Evolutionary conservation across 2,888 invertebrate genomes (phyloP), one percentile per base, ranked within the genome.

Genomic region (Tachystola acroxantha): DNA sequence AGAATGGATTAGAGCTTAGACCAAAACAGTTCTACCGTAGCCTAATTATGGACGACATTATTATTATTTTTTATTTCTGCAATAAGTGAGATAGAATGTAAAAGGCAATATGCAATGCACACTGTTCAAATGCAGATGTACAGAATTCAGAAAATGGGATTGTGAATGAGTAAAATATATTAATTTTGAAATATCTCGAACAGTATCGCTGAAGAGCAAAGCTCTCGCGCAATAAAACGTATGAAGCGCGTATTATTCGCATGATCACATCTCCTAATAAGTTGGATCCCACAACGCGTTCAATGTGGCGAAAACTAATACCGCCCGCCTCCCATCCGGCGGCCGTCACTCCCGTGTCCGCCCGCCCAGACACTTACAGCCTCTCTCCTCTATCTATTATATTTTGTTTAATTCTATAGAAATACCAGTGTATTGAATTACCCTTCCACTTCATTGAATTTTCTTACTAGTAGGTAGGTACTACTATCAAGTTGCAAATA

Each of bases 241-340:
- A 78, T 78, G 75, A 77, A 78, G 69, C 75, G 78, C 60, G 75
- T 74, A 76, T 84, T 80, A 78, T 72, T 75, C 85, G 85, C 82
- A 74, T 81, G 84, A 82, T 80, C 79, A 76, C 68, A 75, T 80
- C 75, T 67, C 81, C 79, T 85, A 85, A 85, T 85, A 84, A 85
- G 82, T 81, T 75, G 79, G 80, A 80, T 77, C 75, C 77, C 76
- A 70, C 80, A 78, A 73, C 71, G 76, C 58, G 81, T 63, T 76
- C 76, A 80, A 80, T 80, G 82, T 74, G 71, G 74, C 81, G 84
- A 70, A 59, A 71, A 69, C 67, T 78, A 78, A 80, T 76, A 72
- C 71, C 70, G 54, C 58, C 61, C 12, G 61, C 69, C 46, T 58
- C 54, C 57, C 50, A 2, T n/a, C 9, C n/a, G n/a, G 16, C 6